Conservation (phyloP, 2,797 vertebrate species). For the Crypturellus tataupa region DNA sequence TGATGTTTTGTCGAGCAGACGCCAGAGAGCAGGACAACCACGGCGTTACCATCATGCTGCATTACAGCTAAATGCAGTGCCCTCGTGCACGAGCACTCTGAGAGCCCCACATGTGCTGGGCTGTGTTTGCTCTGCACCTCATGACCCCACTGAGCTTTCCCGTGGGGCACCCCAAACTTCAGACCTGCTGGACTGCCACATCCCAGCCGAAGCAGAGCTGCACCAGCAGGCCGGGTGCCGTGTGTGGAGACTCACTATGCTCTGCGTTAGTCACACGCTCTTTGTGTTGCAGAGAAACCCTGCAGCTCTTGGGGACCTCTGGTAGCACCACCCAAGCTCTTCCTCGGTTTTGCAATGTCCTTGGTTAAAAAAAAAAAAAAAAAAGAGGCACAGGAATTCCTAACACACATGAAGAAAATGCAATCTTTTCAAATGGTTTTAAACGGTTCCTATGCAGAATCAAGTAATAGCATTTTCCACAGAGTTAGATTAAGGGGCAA, state of each 20-base stretch:
- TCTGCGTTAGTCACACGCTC: not conserved
- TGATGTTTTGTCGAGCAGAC: not conserved
- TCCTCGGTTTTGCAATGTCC: not conserved
- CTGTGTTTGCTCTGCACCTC: not conserved
- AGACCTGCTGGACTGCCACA: not conserved
- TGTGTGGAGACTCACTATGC: not conserved
- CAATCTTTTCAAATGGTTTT: not conserved
- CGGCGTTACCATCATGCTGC: rapidly evolving
- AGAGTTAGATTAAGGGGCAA: not conserved
- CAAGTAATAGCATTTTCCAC: not conserved
- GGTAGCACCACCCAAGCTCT: not conserved
- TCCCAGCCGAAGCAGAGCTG: not conserved
- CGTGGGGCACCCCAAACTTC: not conserved
- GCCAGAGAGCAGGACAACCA: not conserved
- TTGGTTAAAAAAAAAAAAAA: not conserved
- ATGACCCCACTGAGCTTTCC: not conserved
- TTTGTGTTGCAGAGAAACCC: not conserved
- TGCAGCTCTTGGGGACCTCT: not conserved
- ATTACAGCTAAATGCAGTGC: rapidly evolving
- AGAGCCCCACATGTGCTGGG: not conserved
- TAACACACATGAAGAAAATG: not conserved
- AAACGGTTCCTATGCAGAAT: not conserved
- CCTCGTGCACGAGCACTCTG: not conserved
- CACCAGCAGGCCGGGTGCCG: too few species aligned
- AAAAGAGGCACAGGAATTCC: not conserved